These are phyloP conservation scores for Plebejus melissa DNA, from an alignment of 2,888 invertebrate genomes.

Conservation along the genomic window DNA sequence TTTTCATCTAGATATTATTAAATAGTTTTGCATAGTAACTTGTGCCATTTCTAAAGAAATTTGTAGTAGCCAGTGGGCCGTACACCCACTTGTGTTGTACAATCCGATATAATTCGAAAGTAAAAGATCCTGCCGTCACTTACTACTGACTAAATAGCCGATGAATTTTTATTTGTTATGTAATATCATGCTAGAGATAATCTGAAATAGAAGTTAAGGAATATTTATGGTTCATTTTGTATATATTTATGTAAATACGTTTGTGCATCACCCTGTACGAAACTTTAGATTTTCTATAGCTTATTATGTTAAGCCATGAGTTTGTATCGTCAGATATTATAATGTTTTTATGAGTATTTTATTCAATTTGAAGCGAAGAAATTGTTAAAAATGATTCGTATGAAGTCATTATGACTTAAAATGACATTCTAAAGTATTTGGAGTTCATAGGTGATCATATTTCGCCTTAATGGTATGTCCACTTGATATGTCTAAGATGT, in stretches of 20 bases:
- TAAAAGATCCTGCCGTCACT: slow-evolving; percentile 1
- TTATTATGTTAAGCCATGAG: slow-evolving; percentile 25
- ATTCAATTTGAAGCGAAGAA: slow-evolving; percentile 28
- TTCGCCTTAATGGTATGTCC: slow-evolving; percentile 5
- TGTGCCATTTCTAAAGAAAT: neutral
- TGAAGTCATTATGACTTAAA: slow-evolving; percentile 18
- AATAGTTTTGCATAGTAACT: neutral
- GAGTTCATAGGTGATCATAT: slow-evolving; percentile 22
- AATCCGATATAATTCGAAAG: neutral
- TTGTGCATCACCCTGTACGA: neutral
- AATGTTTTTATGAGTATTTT: slow-evolving; percentile 37
- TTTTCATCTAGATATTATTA: neutral
- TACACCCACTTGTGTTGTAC: neutral
- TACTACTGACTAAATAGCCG: neutral
- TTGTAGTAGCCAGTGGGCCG: neutral
- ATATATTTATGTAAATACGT: neutral
- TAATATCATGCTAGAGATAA: neutral
- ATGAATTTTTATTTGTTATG: slow-evolving; percentile 8
- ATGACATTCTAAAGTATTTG: slow-evolving; percentile 6
- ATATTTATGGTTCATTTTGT: slow-evolving; percentile 2
- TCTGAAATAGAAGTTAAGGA: neutral
- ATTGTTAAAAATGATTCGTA: slow-evolving; percentile 19
- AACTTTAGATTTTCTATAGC: slow-evolving; percentile 17
- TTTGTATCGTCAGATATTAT: slow-evolving; percentile 36
- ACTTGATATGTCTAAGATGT: slow-evolving; percentile 18